Evolutionary conservation across 2,888 invertebrate genomes (phyloP), one percentile per base, ranked within the genome.

Genomic region (Rotaria sp.): DNA sequence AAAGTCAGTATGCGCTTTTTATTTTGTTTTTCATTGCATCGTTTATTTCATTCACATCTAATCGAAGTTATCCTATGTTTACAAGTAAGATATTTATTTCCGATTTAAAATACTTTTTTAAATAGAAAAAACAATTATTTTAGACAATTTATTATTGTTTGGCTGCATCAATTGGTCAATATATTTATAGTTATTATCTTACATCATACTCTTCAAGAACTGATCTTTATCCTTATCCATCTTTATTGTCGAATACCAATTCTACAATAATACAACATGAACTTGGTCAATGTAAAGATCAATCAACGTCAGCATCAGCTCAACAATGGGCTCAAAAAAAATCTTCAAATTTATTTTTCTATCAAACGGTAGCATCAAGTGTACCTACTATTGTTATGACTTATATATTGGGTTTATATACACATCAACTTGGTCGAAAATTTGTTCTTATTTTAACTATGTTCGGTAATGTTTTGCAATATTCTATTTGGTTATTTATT

Each of bases 281-380:
- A 35, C 13, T 38, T 30, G 5, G 21, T 67, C 67, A 67, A 35
- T 80, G 80, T 45, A 41, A 41, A 13, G 26, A 26, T 45, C 41
- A 4, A 45, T 41, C 41, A 10, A n/a, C 5, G 26, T 45, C 80
- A n/a, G 41, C 41, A 45, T 26, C 45, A 45, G 26, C 41, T n/a
- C 80, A 80, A 26, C 45, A 80, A 80, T 80, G 41, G 41, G 80
- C 80, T 13, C 80, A 80, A 45, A 10, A 45, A 80, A 26, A 80
- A 80, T 80, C 80, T 2, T 80, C 80, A 45, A 80, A 80, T 80
- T 24, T 80, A 80, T 80, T 80, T n/a, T 80, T 80, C n/a, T 80
- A 45, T 24, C 80, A 80, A 80, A 80, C 41, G 0, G 41, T 80
- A 45, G 45, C 45, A 24, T 26, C 45, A n/a, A 80, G 80, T 80